These are phyloP conservation scores for Dromas ardeola DNA, from an alignment of 2,113 vertebrate genomes.

Conservation along the genomic window DNA sequence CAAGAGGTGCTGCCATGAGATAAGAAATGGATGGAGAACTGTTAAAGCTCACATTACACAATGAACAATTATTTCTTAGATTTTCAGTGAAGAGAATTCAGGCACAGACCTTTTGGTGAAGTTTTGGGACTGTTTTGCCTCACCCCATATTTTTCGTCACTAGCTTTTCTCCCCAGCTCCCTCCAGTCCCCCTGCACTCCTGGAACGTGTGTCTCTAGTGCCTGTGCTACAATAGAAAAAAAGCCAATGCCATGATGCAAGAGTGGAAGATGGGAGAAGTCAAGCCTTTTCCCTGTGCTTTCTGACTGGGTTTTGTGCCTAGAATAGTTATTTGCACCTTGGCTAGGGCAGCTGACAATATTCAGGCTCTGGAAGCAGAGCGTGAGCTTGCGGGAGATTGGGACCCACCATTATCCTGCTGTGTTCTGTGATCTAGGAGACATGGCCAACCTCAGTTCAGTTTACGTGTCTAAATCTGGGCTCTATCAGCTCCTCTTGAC, in stretches of 20 bases:
- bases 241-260: not conserved
- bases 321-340: not conserved
- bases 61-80: not conserved
- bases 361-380: not conserved
- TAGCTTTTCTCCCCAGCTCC: not conserved
- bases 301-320: not conserved
- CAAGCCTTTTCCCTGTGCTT: not conserved
- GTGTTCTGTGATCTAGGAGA: not conserved
- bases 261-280: not conserved
- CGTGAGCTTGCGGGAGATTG: not conserved
- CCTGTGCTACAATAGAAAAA: not conserved
- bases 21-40: not conserved
- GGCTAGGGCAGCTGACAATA: not conserved
- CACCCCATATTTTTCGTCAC: not conserved
- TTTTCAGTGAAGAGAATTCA: not conserved
- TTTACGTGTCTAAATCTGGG: not conserved
- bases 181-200: not conserved
- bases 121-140: not conserved
- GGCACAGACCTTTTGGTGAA: not conserved
- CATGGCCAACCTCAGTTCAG: not conserved
- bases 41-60: not conserved
- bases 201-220: fast-evolving
- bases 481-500: not conserved
- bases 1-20: not conserved
- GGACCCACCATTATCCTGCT: not conserved